phyloP scores from a whole-genome alignment of 2,888 invertebrate species.

The Cataglyphis cursor region DNA sequence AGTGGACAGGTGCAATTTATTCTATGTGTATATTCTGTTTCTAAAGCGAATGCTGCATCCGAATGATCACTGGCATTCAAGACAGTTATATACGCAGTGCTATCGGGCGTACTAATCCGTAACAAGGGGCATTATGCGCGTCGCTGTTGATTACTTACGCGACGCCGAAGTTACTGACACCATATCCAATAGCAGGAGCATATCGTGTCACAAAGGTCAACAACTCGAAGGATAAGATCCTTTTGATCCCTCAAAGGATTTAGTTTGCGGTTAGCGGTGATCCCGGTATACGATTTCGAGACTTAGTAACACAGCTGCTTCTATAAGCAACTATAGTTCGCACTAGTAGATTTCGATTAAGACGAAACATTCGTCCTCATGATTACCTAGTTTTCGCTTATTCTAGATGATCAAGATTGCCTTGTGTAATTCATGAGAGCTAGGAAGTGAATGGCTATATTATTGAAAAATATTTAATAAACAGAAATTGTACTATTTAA shows the following conservation, averaged over 20 bases:
- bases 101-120: conserved; percentile 56
- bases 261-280: conserved; percentile 67
- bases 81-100: conserved; percentile 29
- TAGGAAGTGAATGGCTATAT: neutral
- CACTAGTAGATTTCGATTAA: conserved; percentile 28
- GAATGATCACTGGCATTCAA: conserved; percentile 30
- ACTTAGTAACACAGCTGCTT: conserved; percentile 39
- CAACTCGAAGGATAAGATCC: conserved; percentile 63
- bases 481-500: neutral
- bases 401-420: neutral
- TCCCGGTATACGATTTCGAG: conserved; percentile 65
- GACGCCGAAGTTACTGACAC: conserved; percentile 66
- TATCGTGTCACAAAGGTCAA: conserved; percentile 62
- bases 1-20: neutral
- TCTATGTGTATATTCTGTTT: neutral
- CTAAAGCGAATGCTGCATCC: neutral
- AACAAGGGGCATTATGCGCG: conserved; percentile 65
- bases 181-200: conserved; percentile 65
- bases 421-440: neutral
- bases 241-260: conserved; percentile 64
- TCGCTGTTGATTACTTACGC: conserved; percentile 73
- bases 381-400: neutral
- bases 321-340: conserved; percentile 54
- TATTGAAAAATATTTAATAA: neutral
- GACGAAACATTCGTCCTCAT: neutral